These are phyloP conservation scores for Balearica regulorum DNA, from an alignment of 2,797 vertebrate species.

Conservation along the genomic window DNA sequence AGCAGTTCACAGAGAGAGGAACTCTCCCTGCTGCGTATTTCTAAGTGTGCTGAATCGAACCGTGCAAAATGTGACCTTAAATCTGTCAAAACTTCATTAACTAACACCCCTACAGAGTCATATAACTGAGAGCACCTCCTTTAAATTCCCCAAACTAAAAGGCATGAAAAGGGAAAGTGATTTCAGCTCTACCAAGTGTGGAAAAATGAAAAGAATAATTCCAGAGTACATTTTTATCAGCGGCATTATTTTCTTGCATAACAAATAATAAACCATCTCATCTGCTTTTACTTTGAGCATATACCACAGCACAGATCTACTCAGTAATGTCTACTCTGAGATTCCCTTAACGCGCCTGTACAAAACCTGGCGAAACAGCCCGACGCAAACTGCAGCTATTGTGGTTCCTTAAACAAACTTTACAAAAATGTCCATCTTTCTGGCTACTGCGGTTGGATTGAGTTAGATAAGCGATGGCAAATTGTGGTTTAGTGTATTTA, in stretches of 20 bases:
- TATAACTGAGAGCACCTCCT: constrained; percentile 31
- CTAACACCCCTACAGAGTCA: not conserved
- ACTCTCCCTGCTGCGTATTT: constrained; percentile 19
- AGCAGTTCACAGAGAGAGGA: not conserved
- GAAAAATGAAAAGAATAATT: not conserved
- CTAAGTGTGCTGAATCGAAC: constrained; percentile 16
- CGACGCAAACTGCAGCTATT: not conserved
- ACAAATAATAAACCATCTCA: constrained; percentile 13
- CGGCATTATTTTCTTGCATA: not conserved
- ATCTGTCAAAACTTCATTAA: constrained; percentile 57
- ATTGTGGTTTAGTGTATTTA: not conserved
- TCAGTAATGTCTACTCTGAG: not conserved
- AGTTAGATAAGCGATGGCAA: not conserved
- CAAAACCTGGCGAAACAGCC: not conserved
- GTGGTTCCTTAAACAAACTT: not conserved
- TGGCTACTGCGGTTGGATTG: not conserved
- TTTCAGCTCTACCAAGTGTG: not conserved
- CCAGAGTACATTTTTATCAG: not conserved
- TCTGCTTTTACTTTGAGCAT: not conserved
- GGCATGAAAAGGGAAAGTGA: constrained; percentile 10
- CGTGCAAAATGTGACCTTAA: constrained; percentile 16
- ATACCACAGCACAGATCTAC: not conserved
- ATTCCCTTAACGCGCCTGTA: not conserved
- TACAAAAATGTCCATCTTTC: not conserved
- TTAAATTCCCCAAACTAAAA: constrained; percentile 2